These are phyloP conservation scores for Mylabris sibirica DNA, from an alignment of 2,888 invertebrate genomes.

Conservation along the genomic window DNA sequence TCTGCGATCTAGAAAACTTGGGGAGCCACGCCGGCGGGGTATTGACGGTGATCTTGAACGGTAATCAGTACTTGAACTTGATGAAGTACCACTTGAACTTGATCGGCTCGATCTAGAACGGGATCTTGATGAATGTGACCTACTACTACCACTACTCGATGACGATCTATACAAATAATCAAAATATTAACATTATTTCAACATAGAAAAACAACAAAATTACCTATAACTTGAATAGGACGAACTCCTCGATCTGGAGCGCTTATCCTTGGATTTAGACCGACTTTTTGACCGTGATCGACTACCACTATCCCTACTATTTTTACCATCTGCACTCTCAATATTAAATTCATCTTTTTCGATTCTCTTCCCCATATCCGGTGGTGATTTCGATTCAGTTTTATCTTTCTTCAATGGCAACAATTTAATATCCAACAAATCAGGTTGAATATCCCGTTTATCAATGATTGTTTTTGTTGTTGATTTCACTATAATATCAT, in stretches of 20 bases:
- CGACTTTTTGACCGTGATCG: constrained; percentile 39
- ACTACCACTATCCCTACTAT: constrained; percentile 50
- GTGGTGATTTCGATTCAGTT: constrained; percentile 29
- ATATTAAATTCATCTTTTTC: constrained; percentile 48
- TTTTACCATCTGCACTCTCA: constrained; percentile 36
- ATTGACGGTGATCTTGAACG: constrained; percentile 87
- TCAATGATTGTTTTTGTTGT: constrained; percentile 39
- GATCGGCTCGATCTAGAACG: constrained; percentile 59
- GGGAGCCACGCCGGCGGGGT: constrained; percentile 90
- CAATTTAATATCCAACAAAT: constrained; percentile 56
- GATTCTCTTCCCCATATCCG: constrained; percentile 30
- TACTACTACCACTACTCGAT: constrained; percentile 48
- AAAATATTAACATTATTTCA: no score
- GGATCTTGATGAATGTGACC: constrained; percentile 56
- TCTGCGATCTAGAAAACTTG: constrained; percentile 90
- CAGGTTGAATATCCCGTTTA: constrained; percentile 48
- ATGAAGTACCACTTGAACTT: constrained; percentile 65
- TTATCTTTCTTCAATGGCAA: constrained; percentile 50
- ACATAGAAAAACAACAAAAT: constrained; percentile 16
- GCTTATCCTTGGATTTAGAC: constrained; percentile 51
- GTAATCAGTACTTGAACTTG: constrained; percentile 66
- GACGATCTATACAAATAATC: constrained; percentile 43
- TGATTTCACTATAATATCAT: constrained; percentile 21
- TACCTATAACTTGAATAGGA: constrained; percentile 63
- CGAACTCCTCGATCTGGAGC: constrained; percentile 60